Evolutionary conservation across 1,140 invertebrate species (phyloP).

Genomic region (Trachymyrmex cornetzi): DNA sequence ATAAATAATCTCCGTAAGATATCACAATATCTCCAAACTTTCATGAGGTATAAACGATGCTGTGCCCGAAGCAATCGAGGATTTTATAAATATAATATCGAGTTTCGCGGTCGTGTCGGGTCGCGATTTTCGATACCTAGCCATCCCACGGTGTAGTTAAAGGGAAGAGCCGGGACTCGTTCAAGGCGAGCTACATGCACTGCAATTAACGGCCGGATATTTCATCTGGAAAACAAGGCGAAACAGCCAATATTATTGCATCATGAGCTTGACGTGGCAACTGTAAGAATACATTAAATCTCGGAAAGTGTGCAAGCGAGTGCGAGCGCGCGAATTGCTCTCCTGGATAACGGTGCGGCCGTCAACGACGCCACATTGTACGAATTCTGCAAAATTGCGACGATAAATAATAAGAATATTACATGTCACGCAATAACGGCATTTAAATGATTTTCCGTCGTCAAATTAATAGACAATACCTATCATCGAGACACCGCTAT

Average conservation of each 20-base stretch:
- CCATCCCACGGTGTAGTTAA: constrained; percentile 50
- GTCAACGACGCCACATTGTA: constrained; percentile 13
- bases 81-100: constrained; percentile 8
- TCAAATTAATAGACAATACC: background rate
- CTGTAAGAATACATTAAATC: constrained; percentile 60
- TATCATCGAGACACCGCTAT: background rate
- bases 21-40: background rate
- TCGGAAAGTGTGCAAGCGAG: constrained; percentile 35
- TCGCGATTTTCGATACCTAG: constrained; percentile 31
- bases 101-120: background rate
- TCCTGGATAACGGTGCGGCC: constrained; percentile 11
- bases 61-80: background rate
- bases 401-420: background rate
- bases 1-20: background rate
- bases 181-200: constrained; percentile 66
- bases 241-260: constrained; percentile 69
- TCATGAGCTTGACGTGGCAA: constrained; percentile 56
- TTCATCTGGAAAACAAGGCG: constrained; percentile 69
- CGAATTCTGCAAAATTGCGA: background rate
- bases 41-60: background rate
- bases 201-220: constrained; percentile 69
- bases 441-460: background rate
- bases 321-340: constrained; percentile 11
- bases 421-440: background rate
- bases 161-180: constrained; percentile 60